Evolutionary conservation across 2,113 vertebrate genomes (phyloP).

Genomic region (Malurus alboscapulatus): DNA sequence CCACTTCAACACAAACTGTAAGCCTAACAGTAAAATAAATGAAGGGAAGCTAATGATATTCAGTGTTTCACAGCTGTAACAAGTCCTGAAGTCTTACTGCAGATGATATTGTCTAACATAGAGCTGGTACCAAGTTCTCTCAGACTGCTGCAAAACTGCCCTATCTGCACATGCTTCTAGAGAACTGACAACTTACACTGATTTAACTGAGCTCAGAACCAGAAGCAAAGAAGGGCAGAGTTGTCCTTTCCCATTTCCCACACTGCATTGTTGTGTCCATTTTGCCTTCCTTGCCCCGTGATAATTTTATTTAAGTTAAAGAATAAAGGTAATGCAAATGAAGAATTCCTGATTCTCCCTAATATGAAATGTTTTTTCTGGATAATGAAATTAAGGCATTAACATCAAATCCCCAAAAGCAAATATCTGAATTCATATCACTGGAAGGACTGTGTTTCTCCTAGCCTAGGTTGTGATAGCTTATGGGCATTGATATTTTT

Average conservation of each 20-base stretch:
- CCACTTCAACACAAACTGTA: neutral
- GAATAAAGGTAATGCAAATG: neutral
- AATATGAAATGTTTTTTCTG: neutral
- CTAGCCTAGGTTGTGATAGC: neutral
- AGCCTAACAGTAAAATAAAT: slow-evolving; percentile 45
- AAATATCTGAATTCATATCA: neutral
- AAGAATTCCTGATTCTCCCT: neutral
- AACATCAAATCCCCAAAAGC: neutral
- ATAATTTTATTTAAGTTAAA: neutral
- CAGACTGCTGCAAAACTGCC: neutral
- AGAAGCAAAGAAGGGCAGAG: neutral
- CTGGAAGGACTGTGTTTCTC: neutral
- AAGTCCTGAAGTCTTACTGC: neutral
- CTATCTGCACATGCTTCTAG: neutral
- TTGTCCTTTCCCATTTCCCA: neutral
- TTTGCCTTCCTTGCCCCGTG: accelerated
- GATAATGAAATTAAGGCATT: neutral
- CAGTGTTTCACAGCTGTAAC: neutral
- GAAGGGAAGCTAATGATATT: slow-evolving; percentile 20
- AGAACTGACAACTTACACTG: neutral
- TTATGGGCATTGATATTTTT: neutral
- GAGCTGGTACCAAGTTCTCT: neutral
- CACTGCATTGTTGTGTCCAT: neutral
- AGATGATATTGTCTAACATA: neutral
- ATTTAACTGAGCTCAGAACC: neutral